Evolutionary conservation across 1,140 invertebrate species (phyloP), one percentile per base, ranked within the genome.

Genomic region (Araneus ventricosus): DNA sequence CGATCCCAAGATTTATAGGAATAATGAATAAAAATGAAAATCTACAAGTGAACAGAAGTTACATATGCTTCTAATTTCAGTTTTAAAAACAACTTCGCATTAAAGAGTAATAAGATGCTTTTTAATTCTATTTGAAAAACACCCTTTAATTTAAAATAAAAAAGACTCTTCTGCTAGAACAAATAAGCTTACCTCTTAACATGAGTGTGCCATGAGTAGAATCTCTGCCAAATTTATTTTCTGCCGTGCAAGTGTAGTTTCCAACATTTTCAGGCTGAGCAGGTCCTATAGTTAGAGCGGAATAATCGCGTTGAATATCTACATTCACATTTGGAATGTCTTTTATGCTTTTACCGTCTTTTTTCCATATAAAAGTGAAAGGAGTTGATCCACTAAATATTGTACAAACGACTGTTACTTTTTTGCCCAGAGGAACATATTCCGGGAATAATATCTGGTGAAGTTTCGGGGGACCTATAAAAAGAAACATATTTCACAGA

Each of bases 181-280:
- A 52, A 52, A 52, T 52, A 7, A 27, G 2, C 80, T 75, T 86
- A 94, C 94, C 93, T 93, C 93, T 93, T 24, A 94, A 59, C n/a
- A 27, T 59, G 7, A 95, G 91, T 10, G 70, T 88, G 7, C 94
- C 94, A 24, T 94, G 92, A 86, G 94, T 85, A 75, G 84, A 93
- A 30, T 91, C 91, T 24, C 88, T 90, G 14, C 94, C 95, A 22
- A 93, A 94, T n/a, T 88, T 84, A 59, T 88, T 88, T 88, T 63
- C 84, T n/a, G 70, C 92, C 30, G 45, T 52, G 41, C 92, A 93
- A 6, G 84, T 93, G 17, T 88, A 93, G 63, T 93, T 88, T 27
- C 92, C 92, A 10, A 80, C 63, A 93, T 93, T 88, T 4, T 88
- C 85, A 17, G 27, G 14, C 30, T 61, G 84, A 41, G 86, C 86